These are phyloP conservation scores for Cassiopea xamachana DNA, from an alignment of 30 jellyfish, hydroid and myxozoan genomes.

Conservation along the genomic window DNA sequence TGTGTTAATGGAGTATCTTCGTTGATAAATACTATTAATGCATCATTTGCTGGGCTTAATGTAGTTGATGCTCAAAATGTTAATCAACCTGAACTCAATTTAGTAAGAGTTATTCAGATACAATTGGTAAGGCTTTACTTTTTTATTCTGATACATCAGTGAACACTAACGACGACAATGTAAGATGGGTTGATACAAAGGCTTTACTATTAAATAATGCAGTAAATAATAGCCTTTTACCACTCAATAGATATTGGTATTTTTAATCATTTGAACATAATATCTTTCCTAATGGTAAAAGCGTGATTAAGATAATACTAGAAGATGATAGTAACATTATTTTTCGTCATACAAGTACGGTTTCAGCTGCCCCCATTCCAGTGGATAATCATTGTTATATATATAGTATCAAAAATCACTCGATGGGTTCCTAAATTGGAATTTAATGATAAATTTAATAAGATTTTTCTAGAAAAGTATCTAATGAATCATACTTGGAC, in stretches of 20 bases:
- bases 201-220: background rate
- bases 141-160: background rate
- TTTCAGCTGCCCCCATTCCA: no score
- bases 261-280: no score
- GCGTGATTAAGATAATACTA: background rate
- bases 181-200: background rate
- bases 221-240: background rate
- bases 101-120: background rate
- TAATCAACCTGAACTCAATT: background rate
- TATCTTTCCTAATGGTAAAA: background rate
- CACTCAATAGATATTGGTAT: background rate
- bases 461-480: background rate
- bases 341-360: background rate
- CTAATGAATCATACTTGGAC: background rate
- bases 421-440: background rate
- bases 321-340: background rate
- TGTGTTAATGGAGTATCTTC: background rate
- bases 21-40: background rate
- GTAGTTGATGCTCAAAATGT: background rate
- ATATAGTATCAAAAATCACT: no score
- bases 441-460: no score
- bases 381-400: background rate
- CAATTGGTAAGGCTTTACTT: background rate
- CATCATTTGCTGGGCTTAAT: background rate
- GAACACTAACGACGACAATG: no score